These are phyloP conservation scores for Poecilia wingei DNA, from an alignment of 2,797 vertebrate genomes.

Conservation along the genomic window DNA sequence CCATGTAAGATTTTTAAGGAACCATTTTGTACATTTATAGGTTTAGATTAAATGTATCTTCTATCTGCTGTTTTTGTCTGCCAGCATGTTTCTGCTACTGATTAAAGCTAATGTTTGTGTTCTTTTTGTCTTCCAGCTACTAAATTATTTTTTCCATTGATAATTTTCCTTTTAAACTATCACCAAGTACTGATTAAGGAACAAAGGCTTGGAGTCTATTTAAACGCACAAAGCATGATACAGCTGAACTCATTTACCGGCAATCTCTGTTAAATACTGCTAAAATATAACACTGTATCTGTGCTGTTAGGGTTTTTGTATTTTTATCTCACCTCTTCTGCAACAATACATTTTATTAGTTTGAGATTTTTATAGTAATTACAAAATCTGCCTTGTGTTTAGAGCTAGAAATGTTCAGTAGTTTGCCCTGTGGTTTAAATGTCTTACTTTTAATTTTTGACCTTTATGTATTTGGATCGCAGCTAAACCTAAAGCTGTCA, in stretches of 20 bases:
- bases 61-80: slow-evolving; percentile 8
- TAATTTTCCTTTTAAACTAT: neutral
- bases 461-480: neutral
- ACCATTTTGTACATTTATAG: neutral
- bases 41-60: slow-evolving; percentile 3
- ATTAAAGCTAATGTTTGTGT: slow-evolving; percentile 12
- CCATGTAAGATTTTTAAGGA: neutral
- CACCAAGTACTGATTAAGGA: too few relatives aligned
- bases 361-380: slow-evolving; percentile 29
- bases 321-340: neutral
- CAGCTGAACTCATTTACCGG: neutral
- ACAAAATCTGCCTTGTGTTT: slow-evolving; percentile 30
- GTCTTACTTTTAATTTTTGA: neutral
- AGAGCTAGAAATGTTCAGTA: neutral
- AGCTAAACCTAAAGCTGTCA: neutral
- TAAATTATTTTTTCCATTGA: neutral
- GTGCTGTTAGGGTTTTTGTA: neutral
- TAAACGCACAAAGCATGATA: neutral
- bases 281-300: neutral
- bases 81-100: neutral
- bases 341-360: neutral
- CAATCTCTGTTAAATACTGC: neutral
- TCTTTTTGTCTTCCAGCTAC: slow-evolving; percentile 3
- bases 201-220: neutral
- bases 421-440: neutral